These are phyloP conservation scores for Eclectus roratus DNA, from an alignment of 2,113 vertebrate genomes.

Conservation along the genomic window DNA sequence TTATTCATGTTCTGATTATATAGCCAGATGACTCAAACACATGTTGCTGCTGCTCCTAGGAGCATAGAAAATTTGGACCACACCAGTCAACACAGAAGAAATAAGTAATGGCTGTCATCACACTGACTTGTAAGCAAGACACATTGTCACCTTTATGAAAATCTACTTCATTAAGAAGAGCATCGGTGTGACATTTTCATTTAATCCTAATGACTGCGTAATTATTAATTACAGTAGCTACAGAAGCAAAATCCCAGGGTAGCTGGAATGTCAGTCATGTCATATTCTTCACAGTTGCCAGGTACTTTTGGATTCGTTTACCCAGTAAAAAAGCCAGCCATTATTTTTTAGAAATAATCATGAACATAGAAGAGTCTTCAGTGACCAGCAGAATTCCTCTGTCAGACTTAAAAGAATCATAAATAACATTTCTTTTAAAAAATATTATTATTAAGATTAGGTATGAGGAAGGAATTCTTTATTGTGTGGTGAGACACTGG, in stretches of 20 bases:
- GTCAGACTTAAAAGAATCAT: not conserved
- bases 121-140: not conserved
- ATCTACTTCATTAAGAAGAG: not conserved
- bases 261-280: not conserved
- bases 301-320: not conserved
- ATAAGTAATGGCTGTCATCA: not conserved
- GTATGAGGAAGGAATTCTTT: not conserved
- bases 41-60: constrained; percentile 47
- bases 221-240: constrained; percentile 52
- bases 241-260: constrained; percentile 27
- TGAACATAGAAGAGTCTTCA: not conserved
- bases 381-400: not conserved
- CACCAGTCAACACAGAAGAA: not conserved
- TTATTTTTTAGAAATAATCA: not conserved
- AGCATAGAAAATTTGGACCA: constrained; percentile 17
- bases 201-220: constrained; percentile 32
- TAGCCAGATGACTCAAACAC: constrained; percentile 44
- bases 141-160: constrained; percentile 30
- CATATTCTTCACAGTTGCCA: not conserved
- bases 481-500: not conserved
- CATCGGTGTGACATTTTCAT: constrained; percentile 1
- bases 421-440: not conserved
- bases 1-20: not conserved
- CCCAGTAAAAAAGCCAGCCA: not conserved
- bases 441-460: not conserved